Base-by-base conservation (phyloP, 2,797 vertebrate species). In the Pipistrellus pipistrellus region DNA sequence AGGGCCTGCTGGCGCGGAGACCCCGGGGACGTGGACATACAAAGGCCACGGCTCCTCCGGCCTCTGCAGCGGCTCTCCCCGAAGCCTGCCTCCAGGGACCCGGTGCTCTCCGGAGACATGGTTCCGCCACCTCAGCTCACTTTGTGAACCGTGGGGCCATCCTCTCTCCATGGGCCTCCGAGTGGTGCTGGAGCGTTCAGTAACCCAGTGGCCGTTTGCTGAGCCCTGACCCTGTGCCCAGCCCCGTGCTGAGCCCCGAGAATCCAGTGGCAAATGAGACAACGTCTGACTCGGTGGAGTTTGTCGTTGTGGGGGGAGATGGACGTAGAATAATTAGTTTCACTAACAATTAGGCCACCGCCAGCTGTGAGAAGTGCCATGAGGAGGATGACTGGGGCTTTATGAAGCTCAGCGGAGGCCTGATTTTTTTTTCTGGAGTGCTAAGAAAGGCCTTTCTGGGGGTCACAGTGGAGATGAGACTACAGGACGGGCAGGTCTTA, bases 1-100 rank as follows among this genome's bases (percentile, higher is more conserved):
- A 97, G 96, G 97, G 77, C 93, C 91, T 96, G 95, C 94, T 94
- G 85, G 64, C 6, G 91, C 94, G 44, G 48, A 73, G 27, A n/a
- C 69, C 64, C 66, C 3, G 46, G 0, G 0, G 88, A 81, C 76
- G 86, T 90, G 89, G 89, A 97, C 81, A 96, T 96, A 96, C 85
- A 48, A 83, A 73, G 68, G 48, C 55, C 3, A 1, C 69, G 55
- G 68, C 87, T 89, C 72, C 27, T 13, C 20, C 32, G 32, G 91
- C 4, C 80, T 66, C 73, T n/a, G 72, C 32, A 2, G 46, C 48
- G 6, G 1, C 48, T 86, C 66, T 88, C 44, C 62, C 30, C 3
- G 20, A 10, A 81, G 13, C 55, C 41, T n/a, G 14, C 72, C 77
- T 32, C 30, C 1, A 2, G 13, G 46, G 53, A 32, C 30, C 5